Conservation (phyloP, 2,113 vertebrate genomes). For the Melanostigma gelatinosum region DNA sequence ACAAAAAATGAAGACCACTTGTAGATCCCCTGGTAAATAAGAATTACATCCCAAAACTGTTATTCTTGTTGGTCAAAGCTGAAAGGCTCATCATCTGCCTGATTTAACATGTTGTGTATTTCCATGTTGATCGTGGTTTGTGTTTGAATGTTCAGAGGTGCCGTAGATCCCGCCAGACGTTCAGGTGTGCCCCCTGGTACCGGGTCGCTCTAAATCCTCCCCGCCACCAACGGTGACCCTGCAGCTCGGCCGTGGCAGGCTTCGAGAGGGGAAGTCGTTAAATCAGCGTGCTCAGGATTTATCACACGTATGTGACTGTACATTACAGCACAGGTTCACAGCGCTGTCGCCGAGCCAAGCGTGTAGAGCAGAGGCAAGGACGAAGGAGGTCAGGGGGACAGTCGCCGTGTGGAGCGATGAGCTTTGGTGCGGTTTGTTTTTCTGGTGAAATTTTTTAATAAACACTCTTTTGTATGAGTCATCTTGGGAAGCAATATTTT, state of each 20-base stretch:
- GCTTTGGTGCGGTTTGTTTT: background rate
- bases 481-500: background rate
- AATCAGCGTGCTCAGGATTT: conserved; percentile 65
- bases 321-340: conserved; percentile 63
- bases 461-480: background rate
- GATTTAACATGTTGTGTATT: background rate
- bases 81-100: background rate
- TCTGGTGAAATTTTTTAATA: conserved; percentile 4
- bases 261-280: conserved; percentile 49
- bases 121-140: background rate
- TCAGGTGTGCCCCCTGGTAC: conserved; percentile 14
- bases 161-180: conserved; percentile 36
- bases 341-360: conserved; percentile 52
- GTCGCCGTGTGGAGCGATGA: conserved; percentile 35
- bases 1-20: conserved; percentile 14
- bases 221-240: conserved; percentile 49
- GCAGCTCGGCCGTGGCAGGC: conserved; percentile 36
- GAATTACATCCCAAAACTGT: background rate
- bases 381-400: conserved; percentile 58
- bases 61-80: background rate
- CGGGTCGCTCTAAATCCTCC: conserved; percentile 51
- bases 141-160: conserved; percentile 15
- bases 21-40: conserved; percentile 8
- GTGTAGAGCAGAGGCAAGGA: conserved; percentile 53
- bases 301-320: conserved; percentile 72